Evolutionary conservation across 2,113 vertebrate species (phyloP).

Genomic region (Tinamus guttatus): DNA sequence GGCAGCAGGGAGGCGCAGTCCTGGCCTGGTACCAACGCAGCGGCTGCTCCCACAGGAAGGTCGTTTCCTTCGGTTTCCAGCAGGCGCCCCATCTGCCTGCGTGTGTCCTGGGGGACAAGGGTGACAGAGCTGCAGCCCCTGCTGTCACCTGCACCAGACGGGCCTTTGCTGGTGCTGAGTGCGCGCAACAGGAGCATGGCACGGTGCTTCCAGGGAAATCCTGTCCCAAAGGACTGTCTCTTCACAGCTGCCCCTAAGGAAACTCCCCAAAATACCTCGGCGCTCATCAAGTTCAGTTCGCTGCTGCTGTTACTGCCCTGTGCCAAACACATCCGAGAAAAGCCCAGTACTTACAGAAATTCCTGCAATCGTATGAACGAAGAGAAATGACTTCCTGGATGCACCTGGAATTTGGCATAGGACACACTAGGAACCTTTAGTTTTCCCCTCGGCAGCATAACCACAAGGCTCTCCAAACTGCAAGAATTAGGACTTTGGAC

Average conservation of each 20-base stretch:
- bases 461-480: background rate
- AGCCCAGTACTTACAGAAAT: slow-evolving; percentile 38
- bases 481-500: slow-evolving; percentile 40
- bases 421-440: background rate
- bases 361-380: slow-evolving; percentile 9
- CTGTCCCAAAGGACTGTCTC: background rate
- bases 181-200: background rate
- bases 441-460: background rate
- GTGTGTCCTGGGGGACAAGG: background rate
- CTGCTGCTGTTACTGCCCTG: background rate
- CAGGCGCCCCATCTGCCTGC: too few relatives aligned
- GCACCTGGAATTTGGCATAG: slow-evolving; percentile 12
- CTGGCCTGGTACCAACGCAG: too few relatives aligned
- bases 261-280: slow-evolving; percentile 34
- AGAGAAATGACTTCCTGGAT: slow-evolving; percentile 39
- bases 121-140: background rate
- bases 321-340: slow-evolving; percentile 45
- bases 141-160: slow-evolving; percentile 15
- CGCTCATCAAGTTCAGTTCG: background rate
- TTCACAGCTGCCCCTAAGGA: slow-evolving; percentile 14
- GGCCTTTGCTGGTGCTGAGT: slow-evolving; percentile 3
- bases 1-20: too few relatives aligned
- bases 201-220: background rate
- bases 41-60: too few relatives aligned
- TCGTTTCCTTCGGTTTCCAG: too few relatives aligned